Evolutionary conservation across 2,113 vertebrate genomes (phyloP).

Genomic region (Danio rerio): GRCz12tu NC_133181.1:337001-337500

Average conservation of each 20-base stretch:
- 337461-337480: conserved; percentile 30
- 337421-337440: conserved; percentile 43
- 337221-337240: neutral
- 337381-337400: conserved; percentile 39
- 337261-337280: neutral
- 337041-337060: conserved; percentile 60
- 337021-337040: conserved; percentile 52
- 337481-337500: conserved; percentile 47
- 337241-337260: neutral
- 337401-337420: conserved; percentile 55
- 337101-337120: conserved; percentile 35
- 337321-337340: neutral
- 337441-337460: conserved; percentile 44
- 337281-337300: neutral
- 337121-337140: conserved; percentile 30
- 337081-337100: neutral
- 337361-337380: conserved; percentile 61
- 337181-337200: conserved; percentile 32
- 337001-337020: conserved; percentile 75
- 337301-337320: neutral
- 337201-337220: neutral
- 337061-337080: conserved; percentile 59
- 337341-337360: conserved; percentile 67
- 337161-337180: conserved; percentile 19
- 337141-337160: conserved; percentile 37